These are phyloP conservation scores for Hoplostethus mediterraneus DNA, from an alignment of 2,797 vertebrate genomes.

Conservation along the genomic window DNA sequence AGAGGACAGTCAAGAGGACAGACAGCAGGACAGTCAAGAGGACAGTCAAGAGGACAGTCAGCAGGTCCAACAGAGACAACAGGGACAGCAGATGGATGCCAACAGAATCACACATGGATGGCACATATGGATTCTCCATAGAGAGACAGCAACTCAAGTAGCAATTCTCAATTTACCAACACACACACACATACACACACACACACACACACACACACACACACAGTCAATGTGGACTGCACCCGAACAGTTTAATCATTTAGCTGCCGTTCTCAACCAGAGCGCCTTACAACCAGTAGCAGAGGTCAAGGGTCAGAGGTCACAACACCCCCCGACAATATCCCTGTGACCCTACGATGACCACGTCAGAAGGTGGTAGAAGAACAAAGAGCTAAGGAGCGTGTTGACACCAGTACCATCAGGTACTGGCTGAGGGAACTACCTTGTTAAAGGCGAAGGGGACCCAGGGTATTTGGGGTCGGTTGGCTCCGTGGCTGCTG, in stretches of 20 bases:
- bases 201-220: no score
- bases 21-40: no score
- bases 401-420: no score
- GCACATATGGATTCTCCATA: conserved; percentile 27
- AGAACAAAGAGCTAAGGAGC: no score
- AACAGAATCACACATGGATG: neutral
- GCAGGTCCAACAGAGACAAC: neutral
- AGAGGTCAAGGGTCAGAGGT: no score
- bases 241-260: no score
- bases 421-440: conserved; percentile 21
- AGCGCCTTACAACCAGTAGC: no score
- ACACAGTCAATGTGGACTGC: neutral
- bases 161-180: neutral
- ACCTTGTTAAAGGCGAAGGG: conserved; percentile 84
- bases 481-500: conserved; percentile 68
- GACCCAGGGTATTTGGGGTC: conserved; percentile 79
- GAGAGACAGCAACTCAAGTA: conserved; percentile 17
- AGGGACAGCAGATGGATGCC: neutral
- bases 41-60: neutral
- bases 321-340: no score
- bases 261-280: no score
- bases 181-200: neutral
- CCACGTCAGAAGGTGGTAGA: no score
- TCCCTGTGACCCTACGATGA: no score
- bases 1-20: no score